Conservation (phyloP, 2,888 invertebrate genomes). For the Physocephala rufipes region DNA sequence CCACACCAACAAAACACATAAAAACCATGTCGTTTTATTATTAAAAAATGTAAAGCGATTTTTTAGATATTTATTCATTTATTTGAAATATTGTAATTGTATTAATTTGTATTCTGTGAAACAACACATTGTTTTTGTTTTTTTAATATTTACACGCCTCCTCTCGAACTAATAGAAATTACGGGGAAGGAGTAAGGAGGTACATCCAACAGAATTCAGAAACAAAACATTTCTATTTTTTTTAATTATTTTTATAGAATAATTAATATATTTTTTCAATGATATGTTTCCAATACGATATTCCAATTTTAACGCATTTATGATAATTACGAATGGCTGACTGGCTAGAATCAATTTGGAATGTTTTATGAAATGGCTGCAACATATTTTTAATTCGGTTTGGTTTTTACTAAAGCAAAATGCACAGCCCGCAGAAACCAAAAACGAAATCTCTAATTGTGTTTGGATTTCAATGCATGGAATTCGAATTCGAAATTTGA, state of each 20-base stretch:
- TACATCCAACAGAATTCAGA: conserved; percentile 51
- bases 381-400: not conserved
- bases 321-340: conserved; percentile 15
- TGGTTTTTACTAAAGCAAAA: not conserved
- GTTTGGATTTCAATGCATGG: too few species aligned
- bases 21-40: not conserved
- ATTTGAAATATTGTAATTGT: not conserved
- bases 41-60: too few species aligned
- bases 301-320: not conserved
- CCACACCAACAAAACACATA: not conserved
- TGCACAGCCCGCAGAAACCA: not conserved
- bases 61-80: too few species aligned
- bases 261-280: conserved; percentile 9
- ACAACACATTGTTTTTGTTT: conserved; percentile 32
- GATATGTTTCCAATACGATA: not conserved
- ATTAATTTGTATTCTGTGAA: conserved; percentile 28
- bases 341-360: not conserved
- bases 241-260: conserved; percentile 24
- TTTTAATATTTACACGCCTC: conserved; percentile 44
- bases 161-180: conserved; percentile 58
- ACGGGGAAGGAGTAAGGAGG: conserved; percentile 67
- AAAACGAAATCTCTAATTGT: not conserved
- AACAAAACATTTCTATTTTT: conserved; percentile 33
- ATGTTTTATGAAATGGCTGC: conserved; percentile 11
- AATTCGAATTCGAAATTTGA: too few species aligned